A percentile compares a stretch with the other conserved stretches of the same genome.
Evolutionary conservation across 1,140 invertebrate species (phyloP).

Genomic region (Aradophagus sp.): DNA sequence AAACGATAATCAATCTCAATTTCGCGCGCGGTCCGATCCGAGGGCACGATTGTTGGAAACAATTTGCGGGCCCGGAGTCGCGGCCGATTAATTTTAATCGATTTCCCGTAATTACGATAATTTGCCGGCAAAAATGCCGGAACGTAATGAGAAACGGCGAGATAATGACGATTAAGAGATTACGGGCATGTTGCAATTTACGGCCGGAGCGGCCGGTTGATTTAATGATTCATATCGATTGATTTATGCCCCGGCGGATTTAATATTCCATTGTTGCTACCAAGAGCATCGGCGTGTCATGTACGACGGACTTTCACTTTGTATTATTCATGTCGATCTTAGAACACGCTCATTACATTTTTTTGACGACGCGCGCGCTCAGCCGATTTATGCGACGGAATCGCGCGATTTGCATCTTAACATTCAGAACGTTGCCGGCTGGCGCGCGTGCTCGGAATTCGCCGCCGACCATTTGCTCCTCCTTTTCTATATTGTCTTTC

Average conservation of each 20-base stretch:
- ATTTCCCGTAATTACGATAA: no score
- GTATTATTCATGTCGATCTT: constrained; percentile 57
- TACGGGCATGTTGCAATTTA: constrained; percentile 37
- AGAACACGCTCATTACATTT: constrained; percentile 55
- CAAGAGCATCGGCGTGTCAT: constrained; percentile 45
- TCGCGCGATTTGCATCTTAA: constrained; percentile 38
- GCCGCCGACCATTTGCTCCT: background rate
- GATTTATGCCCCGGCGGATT: constrained; percentile 49
- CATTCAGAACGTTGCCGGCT: constrained; percentile 20
- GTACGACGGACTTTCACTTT: constrained; percentile 53
- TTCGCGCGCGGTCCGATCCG: no score
- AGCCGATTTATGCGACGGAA: constrained; percentile 23
- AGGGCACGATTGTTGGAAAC: no score
- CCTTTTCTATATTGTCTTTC: no score
- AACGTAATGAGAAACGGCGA: constrained; percentile 26
- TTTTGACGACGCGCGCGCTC: constrained; percentile 32
- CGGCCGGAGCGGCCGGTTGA: constrained; percentile 20
- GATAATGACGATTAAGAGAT: constrained; percentile 33
- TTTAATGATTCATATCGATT: constrained; percentile 59
- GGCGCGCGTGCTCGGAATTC: constrained; percentile 31
- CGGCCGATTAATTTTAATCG: no score
- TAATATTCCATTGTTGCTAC: constrained; percentile 57
- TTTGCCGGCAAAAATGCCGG: constrained; percentile 25
- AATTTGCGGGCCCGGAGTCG: no score
- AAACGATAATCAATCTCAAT: no score